phyloP scores from a whole-genome alignment of 2,888 invertebrate genomes.

The Ormyrus labotus region DNA sequence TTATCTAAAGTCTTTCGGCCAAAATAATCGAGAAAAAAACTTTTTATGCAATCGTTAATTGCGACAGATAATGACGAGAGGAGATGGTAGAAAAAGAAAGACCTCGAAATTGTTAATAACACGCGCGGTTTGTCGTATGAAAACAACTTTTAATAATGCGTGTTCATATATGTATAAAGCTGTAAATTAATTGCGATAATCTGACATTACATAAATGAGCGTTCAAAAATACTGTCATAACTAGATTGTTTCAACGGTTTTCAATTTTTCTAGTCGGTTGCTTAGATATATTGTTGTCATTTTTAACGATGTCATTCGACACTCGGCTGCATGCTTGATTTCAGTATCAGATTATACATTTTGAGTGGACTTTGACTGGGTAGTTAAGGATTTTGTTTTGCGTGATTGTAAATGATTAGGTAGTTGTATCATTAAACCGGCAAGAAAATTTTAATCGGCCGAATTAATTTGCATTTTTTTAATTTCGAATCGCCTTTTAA shows the following conservation, averaged over 20 bases:
- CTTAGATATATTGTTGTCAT: too few relatives aligned
- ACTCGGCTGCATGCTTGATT: neutral
- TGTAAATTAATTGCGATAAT: slow-evolving; percentile 15
- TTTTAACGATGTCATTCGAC: neutral
- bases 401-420: too few relatives aligned
- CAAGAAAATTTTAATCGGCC: too few relatives aligned
- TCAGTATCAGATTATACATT: neutral
- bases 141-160: too few relatives aligned
- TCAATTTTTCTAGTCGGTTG: too few relatives aligned
- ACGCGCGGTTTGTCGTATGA: neutral
- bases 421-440: too few relatives aligned
- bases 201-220: neutral
- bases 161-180: neutral
- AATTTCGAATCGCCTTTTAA: too few relatives aligned
- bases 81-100: neutral
- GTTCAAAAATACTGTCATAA: neutral
- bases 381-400: too few relatives aligned
- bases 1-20: neutral
- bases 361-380: too few relatives aligned
- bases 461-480: too few relatives aligned
- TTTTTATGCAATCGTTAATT: neutral
- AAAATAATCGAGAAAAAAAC: neutral
- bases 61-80: neutral
- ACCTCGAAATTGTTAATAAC: neutral
- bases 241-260: neutral